Evolutionary conservation across 2,888 invertebrate species (phyloP).

Genomic region (Candidula unifasciata): DNA sequence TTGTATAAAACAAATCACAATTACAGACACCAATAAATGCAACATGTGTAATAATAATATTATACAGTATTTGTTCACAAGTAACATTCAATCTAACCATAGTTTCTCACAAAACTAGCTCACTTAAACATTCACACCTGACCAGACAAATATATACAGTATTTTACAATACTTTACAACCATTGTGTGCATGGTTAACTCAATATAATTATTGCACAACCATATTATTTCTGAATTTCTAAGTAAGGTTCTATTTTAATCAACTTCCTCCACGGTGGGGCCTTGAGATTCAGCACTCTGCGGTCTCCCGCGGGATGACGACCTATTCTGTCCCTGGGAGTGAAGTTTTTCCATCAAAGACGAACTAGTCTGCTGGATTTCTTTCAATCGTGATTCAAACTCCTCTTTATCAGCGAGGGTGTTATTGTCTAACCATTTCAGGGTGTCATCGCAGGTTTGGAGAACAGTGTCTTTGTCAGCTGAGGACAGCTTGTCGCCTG

Average conservation of each 20-base stretch:
- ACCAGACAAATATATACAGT: too few relatives aligned
- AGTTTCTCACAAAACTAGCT: too few relatives aligned
- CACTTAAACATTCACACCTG: too few relatives aligned
- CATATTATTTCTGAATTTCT: too few relatives aligned
- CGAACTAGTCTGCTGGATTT: slow-evolving; percentile 86
- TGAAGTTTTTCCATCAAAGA: slow-evolving; percentile 85
- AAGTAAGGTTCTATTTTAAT: slow-evolving; percentile 73
- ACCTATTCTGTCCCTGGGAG: slow-evolving; percentile 45
- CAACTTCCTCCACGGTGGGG: slow-evolving; percentile 81
- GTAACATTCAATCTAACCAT: too few relatives aligned
- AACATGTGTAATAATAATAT: too few relatives aligned
- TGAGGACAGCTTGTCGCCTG: slow-evolving; percentile 82
- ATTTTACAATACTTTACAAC: too few relatives aligned
- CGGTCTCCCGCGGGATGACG: neutral
- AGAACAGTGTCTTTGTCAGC: slow-evolving; percentile 84
- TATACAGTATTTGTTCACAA: too few relatives aligned
- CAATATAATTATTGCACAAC: too few relatives aligned
- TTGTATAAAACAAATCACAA: too few relatives aligned
- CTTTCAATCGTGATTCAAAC: slow-evolving; percentile 84
- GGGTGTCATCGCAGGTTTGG: neutral
- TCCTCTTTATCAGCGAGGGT: slow-evolving; percentile 81
- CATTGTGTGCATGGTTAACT: too few relatives aligned
- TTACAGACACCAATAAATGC: too few relatives aligned
- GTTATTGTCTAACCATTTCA: slow-evolving; percentile 88
- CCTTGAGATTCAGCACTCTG: slow-evolving; percentile 71